phyloP scores from a whole-genome alignment of 2,888 invertebrate species.

The Melolontha melolontha region DNA sequence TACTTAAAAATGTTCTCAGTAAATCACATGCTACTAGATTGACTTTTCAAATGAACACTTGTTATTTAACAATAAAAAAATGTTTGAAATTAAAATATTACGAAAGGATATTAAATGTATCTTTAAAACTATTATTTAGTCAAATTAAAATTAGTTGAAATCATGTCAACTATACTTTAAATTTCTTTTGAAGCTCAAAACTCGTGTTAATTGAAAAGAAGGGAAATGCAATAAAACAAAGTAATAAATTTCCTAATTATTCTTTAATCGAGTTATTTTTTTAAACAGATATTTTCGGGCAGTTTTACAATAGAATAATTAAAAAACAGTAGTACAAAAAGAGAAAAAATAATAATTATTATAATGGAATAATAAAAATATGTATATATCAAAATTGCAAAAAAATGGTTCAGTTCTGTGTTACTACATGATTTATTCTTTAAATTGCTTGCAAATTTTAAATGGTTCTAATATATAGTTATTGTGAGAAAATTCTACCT shows the following conservation, averaged over 20 bases:
- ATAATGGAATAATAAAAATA: constrained; percentile 41
- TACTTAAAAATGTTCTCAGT: no score
- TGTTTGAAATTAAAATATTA: no score
- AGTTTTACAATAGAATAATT: constrained; percentile 35
- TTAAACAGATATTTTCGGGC: constrained; percentile 36
- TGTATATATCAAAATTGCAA: constrained; percentile 34
- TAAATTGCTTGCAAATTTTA: not conserved
- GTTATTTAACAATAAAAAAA: no score
- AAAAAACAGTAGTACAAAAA: constrained; percentile 25
- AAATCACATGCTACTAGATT: no score
- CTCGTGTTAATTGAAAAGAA: not conserved
- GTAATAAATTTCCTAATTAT: constrained; percentile 26
- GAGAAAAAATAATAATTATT: constrained; percentile 31
- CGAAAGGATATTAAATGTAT: no score
- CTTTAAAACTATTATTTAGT: no score
- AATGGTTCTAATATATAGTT: constrained; percentile 13
- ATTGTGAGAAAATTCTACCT: constrained; percentile 52
- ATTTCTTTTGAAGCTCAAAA: no score
- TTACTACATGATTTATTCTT: constrained; percentile 40
- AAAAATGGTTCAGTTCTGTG: constrained; percentile 48
- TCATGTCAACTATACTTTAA: no score
- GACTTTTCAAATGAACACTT: no score
- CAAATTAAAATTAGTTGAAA: no score
- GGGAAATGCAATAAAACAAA: constrained; percentile 13
- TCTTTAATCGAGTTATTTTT: constrained; percentile 32